Evolutionary conservation across 1,140 invertebrate genomes (phyloP).

Genomic region (Aphis craccivora): DNA sequence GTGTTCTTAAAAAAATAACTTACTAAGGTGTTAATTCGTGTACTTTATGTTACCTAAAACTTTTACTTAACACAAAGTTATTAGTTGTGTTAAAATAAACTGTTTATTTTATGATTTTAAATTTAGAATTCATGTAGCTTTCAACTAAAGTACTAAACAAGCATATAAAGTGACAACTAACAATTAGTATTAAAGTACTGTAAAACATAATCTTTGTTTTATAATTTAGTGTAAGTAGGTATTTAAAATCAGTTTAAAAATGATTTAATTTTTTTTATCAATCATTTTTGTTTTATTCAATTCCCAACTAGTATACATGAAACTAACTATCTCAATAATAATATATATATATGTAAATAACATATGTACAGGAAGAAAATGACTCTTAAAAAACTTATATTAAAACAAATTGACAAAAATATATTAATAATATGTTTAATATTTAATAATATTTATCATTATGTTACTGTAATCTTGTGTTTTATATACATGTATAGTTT

Average conservation of each 20-base stretch:
- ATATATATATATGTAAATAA: not conserved
- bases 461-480: not conserved
- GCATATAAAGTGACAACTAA: not conserved
- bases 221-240: not conserved
- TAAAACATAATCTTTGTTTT: not conserved
- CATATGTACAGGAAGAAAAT: not conserved
- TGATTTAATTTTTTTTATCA: not conserved
- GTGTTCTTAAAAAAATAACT: not conserved
- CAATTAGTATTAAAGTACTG: not conserved
- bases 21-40: not conserved
- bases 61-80: not conserved
- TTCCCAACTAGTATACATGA: not conserved
- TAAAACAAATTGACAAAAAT: not conserved
- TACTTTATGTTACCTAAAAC: not conserved
- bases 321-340: not conserved
- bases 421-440: not conserved
- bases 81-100: not conserved
- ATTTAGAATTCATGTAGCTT: not conserved
- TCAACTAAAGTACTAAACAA: not conserved
- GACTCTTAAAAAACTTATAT: not conserved
- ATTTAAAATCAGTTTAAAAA: not conserved
- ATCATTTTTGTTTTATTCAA: too few species aligned
- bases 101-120: not conserved
- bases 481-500: too few species aligned
- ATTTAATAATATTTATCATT: not conserved